These are phyloP conservation scores for Saguinus midas DNA, from an alignment of 2,113 vertebrate genomes.

Conservation along the genomic window DNA sequence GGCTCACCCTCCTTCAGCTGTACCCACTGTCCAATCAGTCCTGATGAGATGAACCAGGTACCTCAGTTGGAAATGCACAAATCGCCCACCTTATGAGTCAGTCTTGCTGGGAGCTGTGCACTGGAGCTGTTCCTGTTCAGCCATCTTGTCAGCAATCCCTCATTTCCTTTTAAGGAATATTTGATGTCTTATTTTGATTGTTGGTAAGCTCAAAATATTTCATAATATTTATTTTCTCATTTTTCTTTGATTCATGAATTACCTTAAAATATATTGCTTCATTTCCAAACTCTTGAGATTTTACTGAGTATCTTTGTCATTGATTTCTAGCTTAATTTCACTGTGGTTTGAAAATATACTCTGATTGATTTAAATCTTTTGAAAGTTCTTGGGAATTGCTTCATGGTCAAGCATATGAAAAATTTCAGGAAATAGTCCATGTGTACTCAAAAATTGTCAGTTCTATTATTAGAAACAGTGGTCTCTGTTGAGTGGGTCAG, in stretches of 20 bases:
- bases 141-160: background rate
- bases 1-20: no score
- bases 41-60: no score
- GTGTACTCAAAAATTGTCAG: background rate
- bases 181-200: background rate
- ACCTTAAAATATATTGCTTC: background rate
- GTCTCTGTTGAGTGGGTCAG: background rate
- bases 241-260: background rate
- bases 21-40: no score
- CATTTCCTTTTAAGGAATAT: background rate
- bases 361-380: background rate
- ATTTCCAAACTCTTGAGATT: background rate
- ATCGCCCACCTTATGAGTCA: no score
- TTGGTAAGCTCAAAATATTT: background rate
- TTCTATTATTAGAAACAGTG: background rate
- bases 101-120: no score
- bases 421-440: background rate
- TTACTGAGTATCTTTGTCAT: background rate
- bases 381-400: background rate
- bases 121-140: no score
- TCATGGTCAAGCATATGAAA: background rate
- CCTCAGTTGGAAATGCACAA: no score
- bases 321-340: background rate
- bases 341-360: background rate
- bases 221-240: background rate